Conservation (phyloP, 2,797 vertebrate genomes). For the Dicrostonyx torquatus region DNA sequence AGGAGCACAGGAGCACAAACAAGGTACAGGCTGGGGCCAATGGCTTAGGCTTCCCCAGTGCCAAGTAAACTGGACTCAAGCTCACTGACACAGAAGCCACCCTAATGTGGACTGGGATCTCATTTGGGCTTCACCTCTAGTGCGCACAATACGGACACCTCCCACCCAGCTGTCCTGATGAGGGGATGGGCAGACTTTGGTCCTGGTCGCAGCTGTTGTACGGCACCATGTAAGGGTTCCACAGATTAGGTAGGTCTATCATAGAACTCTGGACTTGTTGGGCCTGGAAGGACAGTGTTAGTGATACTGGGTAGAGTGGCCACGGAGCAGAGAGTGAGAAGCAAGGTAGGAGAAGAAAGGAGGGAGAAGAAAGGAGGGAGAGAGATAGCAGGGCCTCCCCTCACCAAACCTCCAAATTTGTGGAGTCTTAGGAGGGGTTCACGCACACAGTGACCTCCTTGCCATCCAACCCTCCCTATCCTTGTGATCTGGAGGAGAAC, state of each 20-base stretch:
- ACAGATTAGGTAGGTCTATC: not conserved
- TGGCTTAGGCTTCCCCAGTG: not conserved
- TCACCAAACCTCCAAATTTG: not conserved
- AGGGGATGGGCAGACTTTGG: not conserved
- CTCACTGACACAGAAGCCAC: not conserved
- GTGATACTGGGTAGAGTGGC: accelerated
- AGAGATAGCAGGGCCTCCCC: not conserved
- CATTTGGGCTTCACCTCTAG: accelerated
- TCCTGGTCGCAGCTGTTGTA: not conserved
- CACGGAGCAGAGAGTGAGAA: not conserved
- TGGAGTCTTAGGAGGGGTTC: not conserved
- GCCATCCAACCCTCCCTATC: not conserved
- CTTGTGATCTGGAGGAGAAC: not conserved
- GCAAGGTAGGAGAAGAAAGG: no score
- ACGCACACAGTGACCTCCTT: no score
- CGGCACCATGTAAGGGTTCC: not conserved
- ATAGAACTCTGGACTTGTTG: not conserved
- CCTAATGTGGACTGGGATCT: not conserved
- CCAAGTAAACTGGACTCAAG: not conserved
- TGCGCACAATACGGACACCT: accelerated
- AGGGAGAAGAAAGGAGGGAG: no score
- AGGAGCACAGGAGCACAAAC: not conserved
- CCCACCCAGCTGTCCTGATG: not conserved
- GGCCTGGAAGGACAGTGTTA: not conserved
- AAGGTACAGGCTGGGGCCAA: not conserved